Evolutionary conservation across 1,140 invertebrate species (phyloP).

Genomic region (Copidosoma floridanum): DNA sequence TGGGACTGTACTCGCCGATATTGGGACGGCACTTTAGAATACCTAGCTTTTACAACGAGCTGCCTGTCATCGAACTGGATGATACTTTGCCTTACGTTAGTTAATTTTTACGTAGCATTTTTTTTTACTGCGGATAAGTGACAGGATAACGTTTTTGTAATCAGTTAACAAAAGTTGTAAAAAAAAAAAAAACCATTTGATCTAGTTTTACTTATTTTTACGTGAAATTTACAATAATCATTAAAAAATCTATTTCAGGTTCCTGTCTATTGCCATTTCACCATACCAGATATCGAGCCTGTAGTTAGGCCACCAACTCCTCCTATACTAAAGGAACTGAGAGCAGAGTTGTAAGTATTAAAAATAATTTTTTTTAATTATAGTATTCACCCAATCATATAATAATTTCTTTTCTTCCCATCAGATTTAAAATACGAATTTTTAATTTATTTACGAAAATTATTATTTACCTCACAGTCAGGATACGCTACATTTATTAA

Average conservation of each 20-base stretch:
- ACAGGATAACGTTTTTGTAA: too few relatives aligned
- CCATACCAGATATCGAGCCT: conserved; percentile 37
- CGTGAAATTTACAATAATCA: neutral
- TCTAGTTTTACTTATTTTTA: too few relatives aligned
- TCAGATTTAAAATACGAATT: too few relatives aligned
- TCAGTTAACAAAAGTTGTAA: too few relatives aligned
- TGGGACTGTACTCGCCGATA: conserved; percentile 29
- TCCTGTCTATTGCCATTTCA: conserved; percentile 42
- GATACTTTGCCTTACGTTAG: conserved; percentile 41
- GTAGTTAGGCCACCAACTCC: conserved; percentile 35
- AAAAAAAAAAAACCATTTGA: too few relatives aligned
- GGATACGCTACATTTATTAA: neutral
- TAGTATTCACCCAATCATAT: too few relatives aligned
- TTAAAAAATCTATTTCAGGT: conserved; percentile 34
- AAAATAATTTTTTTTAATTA: too few relatives aligned
- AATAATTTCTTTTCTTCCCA: too few relatives aligned
- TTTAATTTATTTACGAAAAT: too few relatives aligned
- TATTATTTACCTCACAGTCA: conserved; percentile 1
- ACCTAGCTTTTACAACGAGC: conserved; percentile 26
- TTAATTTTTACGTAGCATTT: too few relatives aligned
- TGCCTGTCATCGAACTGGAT: conserved; percentile 30
- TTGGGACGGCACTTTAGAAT: conserved; percentile 28
- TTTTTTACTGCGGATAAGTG: too few relatives aligned
- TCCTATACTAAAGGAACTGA: conserved; percentile 27
- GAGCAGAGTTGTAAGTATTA: conserved; percentile 28